These are phyloP conservation scores for Scophthalmus maximus DNA, from an alignment of 2,113 vertebrate species.

Conservation along the genomic window DNA sequence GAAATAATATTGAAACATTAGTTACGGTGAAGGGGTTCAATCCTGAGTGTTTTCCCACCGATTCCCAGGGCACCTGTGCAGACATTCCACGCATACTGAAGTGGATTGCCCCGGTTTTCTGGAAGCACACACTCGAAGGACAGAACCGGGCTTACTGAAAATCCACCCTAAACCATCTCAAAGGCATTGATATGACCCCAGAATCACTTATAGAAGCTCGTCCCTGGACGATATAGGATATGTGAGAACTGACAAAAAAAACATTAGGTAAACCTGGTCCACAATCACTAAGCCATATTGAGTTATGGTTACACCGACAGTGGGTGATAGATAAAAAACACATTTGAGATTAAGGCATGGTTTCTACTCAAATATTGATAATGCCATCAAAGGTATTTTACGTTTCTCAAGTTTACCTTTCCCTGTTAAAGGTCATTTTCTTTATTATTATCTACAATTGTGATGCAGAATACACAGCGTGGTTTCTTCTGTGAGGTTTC, in stretches of 20 bases:
- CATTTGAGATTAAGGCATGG: neutral
- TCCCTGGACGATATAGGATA: neutral
- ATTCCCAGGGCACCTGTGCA: constrained; percentile 54
- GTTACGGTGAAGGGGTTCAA: constrained; percentile 43
- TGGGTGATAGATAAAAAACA: no score
- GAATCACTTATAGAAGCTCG: neutral
- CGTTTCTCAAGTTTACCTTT: no score
- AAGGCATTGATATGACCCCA: neutral
- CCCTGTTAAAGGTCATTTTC: constrained; percentile 11
- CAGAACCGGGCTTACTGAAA: constrained; percentile 4
- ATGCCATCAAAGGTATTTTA: neutral
- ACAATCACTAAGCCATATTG: no score
- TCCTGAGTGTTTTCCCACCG: constrained; percentile 28
- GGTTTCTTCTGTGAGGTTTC: constrained; percentile 26
- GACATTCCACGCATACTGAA: constrained; percentile 70
- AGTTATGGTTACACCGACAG: neutral
- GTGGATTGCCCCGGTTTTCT: constrained; percentile 54
- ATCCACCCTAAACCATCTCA: constrained; percentile 26
- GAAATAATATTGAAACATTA: constrained; percentile 55
- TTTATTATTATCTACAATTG: neutral
- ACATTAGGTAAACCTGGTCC: no score
- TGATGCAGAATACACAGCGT: neutral
- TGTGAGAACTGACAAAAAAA: neutral
- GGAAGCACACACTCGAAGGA: neutral
- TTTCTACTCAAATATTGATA: neutral